Percentiles rank a stretch among this genome's conserved stretches.
These are phyloP conservation scores for Hydriomena furcata DNA, from an alignment of 2,888 invertebrate genomes.

Conservation along the genomic window DNA sequence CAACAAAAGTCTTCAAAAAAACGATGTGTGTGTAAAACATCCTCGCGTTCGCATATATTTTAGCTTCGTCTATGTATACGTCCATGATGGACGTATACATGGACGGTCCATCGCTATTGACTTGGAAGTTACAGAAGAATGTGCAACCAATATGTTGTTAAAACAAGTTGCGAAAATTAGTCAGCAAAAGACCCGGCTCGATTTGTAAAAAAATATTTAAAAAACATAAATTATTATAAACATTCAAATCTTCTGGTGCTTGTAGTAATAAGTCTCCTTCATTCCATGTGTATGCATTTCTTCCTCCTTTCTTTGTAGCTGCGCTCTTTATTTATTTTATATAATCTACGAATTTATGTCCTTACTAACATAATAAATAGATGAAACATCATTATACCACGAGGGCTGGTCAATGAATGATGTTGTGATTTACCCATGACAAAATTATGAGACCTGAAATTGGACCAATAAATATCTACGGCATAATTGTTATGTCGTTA, in stretches of 20 bases:
- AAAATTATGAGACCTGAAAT: conserved; percentile 57
- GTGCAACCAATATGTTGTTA: too few species aligned
- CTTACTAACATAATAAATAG: conserved; percentile 31
- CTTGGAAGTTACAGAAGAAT: too few species aligned
- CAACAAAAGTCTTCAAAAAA: too few species aligned
- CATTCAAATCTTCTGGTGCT: conserved; percentile 75
- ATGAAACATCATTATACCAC: conserved; percentile 11
- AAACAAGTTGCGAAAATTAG: too few species aligned
- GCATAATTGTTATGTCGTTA: conserved; percentile 1
- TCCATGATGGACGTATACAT: too few species aligned
- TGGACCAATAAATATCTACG: conserved; percentile 57
- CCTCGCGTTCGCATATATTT: too few species aligned
- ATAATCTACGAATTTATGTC: conserved; percentile 30
- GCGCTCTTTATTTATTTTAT: conserved; percentile 16
- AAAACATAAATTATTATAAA: conserved; percentile 38
- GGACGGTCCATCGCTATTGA: too few species aligned
- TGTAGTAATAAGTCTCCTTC: conserved; percentile 75
- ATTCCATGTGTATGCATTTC: conserved; percentile 72
- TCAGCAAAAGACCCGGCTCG: too few species aligned
- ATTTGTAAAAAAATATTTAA: conserved; percentile 50
- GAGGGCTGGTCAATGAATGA: conserved; percentile 30
- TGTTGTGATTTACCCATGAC: conserved; percentile 60
- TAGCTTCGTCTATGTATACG: too few species aligned
- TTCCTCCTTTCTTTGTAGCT: conserved; percentile 38
- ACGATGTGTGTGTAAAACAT: too few species aligned